Evolutionary conservation across 2,113 vertebrate species (phyloP), one percentile per base, ranked within the genome.

Genomic region (Myrmophylax atrothorax): DNA sequence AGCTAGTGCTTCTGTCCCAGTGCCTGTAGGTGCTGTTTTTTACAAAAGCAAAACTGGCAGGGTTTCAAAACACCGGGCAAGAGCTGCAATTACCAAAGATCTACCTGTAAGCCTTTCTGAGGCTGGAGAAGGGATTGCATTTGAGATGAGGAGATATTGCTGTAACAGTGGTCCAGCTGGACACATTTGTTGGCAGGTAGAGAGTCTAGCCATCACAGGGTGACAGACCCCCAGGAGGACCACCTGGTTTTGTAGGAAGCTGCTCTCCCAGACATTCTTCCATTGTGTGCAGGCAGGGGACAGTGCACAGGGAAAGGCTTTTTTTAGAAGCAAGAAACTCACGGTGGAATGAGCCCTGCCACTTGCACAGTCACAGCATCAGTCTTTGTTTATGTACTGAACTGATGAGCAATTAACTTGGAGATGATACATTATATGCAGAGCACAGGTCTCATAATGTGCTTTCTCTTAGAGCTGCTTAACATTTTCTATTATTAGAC

Each of bases 381-480:
- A 52, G 83, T 59, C 92, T 93, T 96, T 90, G 92, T 95, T 94
- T 94, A 86, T 78, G 83, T 68, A 84, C 83, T 3, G 6, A 93
- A 50, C 67, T 90, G 89, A 89, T 73, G 93, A 96, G 94, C 93
- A 95, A 95, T 96, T 96, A 95, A 88, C 90, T 94, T 49, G 62
- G 60, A 90, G 92, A 84, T 9, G 44, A 91, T 40, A 44, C 44
- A 93, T 92, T 88, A 74, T 88, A 94, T 91, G 92, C 95, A 78
- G 79, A 94, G 79, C 88, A 47, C 76, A 88, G 64, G 60, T 42
- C 68, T 77, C 3, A 0, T 86, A 88, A 88, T 44, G 56, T 46
- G 76, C 80, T 93, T 96, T 90, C 75, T 92, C 64, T 90, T 90
- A 86, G 72, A 76, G 73, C 60, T 96, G 90, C 60, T 76, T 83